A percentile compares a stretch with the other conserved stretches of the same genome.
phyloP scores from a whole-genome alignment of 1,140 invertebrate genomes.

The Sycophila sp. region DNA sequence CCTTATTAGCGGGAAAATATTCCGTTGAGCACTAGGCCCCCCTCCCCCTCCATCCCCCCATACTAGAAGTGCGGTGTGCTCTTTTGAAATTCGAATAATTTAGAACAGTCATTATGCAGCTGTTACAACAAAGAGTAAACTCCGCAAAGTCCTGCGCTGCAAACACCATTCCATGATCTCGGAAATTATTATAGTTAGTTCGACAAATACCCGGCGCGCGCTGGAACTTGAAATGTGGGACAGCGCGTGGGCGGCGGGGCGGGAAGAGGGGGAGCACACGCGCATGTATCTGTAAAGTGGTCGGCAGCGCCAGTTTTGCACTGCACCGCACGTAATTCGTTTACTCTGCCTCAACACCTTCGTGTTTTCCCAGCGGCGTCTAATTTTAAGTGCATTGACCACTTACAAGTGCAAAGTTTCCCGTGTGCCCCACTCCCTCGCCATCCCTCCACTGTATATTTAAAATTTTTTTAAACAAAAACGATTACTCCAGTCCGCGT shows the following conservation, averaged over 20 bases:
- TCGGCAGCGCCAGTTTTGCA: not conserved
- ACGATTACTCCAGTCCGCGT: too few relatives aligned
- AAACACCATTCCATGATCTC: not conserved
- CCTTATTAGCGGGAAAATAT: too few relatives aligned
- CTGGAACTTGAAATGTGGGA: not conserved
- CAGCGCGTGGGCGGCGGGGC: too few relatives aligned
- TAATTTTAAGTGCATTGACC: conserved; percentile 32
- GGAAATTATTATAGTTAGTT: conserved; percentile 19
- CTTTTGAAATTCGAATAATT: too few relatives aligned
- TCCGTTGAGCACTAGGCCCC: too few relatives aligned
- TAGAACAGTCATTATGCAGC: too few relatives aligned
- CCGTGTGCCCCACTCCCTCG: too few relatives aligned
- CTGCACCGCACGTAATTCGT: conserved; percentile 6
- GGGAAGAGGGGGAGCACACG: not conserved
- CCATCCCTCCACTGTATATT: not conserved
- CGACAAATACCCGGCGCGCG: not conserved
- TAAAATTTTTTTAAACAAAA: not conserved
- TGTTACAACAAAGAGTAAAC: not conserved
- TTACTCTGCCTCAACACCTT: conserved; percentile 24
- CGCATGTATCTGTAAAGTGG: not conserved
- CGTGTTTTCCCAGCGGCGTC: conserved; percentile 16
- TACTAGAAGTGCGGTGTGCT: too few relatives aligned
- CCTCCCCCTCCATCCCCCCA: too few relatives aligned
- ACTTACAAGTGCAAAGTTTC: conserved; percentile 3
- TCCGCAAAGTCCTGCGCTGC: not conserved